Conservation (phyloP, 2,888 invertebrate genomes). For the Busseola fusca region DNA sequence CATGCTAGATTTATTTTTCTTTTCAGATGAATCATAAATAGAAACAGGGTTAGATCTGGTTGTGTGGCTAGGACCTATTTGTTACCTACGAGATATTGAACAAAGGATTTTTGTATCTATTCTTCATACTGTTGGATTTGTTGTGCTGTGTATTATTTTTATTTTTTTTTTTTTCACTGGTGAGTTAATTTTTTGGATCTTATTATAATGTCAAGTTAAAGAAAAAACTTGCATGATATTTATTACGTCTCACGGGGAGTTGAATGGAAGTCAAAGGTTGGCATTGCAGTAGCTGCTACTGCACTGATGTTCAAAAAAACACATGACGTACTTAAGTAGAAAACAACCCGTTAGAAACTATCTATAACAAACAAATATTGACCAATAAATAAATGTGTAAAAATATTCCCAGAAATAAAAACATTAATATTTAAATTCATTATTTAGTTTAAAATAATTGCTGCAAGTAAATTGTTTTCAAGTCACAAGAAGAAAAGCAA, state of each 20-base stretch:
- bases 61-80: constrained; percentile 19
- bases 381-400: background rate
- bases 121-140: background rate
- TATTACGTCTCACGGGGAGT: background rate
- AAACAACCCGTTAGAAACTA: background rate
- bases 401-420: background rate
- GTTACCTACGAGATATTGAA: background rate
- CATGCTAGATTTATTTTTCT: constrained; percentile 38
- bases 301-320: constrained; percentile 5
- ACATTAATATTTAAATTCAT: background rate
- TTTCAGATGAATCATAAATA: constrained; percentile 31
- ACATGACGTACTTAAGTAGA: background rate
- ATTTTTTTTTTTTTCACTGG: background rate
- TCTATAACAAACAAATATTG: background rate
- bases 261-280: background rate
- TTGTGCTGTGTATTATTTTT: background rate
- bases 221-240: background rate
- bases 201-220: background rate
- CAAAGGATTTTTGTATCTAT: background rate
- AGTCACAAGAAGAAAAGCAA: constrained; percentile 4
- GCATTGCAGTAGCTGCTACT: background rate
- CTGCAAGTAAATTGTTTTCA: background rate
- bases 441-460: too few relatives aligned
- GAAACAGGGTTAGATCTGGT: constrained; percentile 15
- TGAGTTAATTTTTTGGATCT: background rate